Base-by-base conservation (phyloP, 2,888 invertebrate species). In the Trisateles emortualis region DNA sequence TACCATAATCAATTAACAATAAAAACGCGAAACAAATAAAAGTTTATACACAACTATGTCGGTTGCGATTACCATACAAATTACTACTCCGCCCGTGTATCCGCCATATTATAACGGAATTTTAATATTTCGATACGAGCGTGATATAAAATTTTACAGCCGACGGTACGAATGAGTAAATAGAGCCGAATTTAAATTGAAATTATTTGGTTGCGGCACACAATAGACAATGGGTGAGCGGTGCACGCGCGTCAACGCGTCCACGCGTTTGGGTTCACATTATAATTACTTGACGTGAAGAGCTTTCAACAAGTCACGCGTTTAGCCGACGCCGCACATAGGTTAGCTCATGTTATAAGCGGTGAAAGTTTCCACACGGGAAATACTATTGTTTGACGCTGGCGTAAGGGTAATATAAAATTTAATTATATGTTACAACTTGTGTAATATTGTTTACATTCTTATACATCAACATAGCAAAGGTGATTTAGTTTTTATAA, bases 151-250 rank as follows among this genome's bases (percentile, higher is more conserved):
- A 59, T 52, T 59, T 51, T n/a, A 56, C 43, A 54, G 36, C 45
- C 38, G 54, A 59, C 57, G 66, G 57, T 64, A 56, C 41, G 44
- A 42, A 36, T 51, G 41, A 29, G 47, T 29, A 52, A 59, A 65
- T 69, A 64, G 45, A 61, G 61, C 24, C 22, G 70, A 71, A 69
- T 71, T 70, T 71, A 61, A 66, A 71, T 71, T 69, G 61, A 57
- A 62, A 68, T 72, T 59, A 64, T 65, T 61, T 55, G 44, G 41
- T 29, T 16, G 33, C 36, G 54, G 44, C 45, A 16, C 11, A 16
- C 47, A 49, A 47, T 52, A 61, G 69, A 61, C 68, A 64, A 54
- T 51, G 33, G 58, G 1, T 22, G 16, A 6, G 49, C n/a, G 33
- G 47, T 61, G 60, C 57, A 58, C 33, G 47, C 38, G 17, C 11